phyloP scores from a whole-genome alignment of 2,797 vertebrate species.

The Xenopus petersii region DNA sequence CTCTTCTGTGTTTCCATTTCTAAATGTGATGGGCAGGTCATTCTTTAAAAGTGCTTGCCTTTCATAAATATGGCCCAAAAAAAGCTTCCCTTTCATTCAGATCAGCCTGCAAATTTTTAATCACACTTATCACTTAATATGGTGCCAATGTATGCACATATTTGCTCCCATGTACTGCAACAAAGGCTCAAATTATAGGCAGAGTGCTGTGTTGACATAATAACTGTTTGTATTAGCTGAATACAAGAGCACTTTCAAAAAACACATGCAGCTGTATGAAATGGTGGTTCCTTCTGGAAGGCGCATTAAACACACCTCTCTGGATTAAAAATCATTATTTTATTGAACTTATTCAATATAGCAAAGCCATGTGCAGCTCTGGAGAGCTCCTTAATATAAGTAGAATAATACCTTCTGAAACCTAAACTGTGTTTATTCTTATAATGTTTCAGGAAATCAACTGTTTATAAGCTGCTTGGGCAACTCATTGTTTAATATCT shows the following conservation, averaged over 20 bases:
- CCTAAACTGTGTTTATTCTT: conserved; percentile 16
- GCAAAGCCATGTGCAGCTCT: conserved; percentile 16
- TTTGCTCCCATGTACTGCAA: background rate
- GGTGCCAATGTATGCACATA: background rate
- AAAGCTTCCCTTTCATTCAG: background rate
- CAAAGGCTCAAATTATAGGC: conserved; percentile 10
- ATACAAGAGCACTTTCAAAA: conserved; percentile 13
- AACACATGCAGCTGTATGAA: conserved; percentile 8
- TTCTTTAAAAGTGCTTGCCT: background rate
- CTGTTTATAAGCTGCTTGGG: conserved; percentile 9
- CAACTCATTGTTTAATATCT: conserved; percentile 19
- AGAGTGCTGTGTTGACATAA: conserved; percentile 5
- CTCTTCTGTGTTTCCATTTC: background rate
- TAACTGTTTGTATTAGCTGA: conserved; percentile 14
- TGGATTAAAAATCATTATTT: conserved; percentile 44
- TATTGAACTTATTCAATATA: conserved; percentile 36
- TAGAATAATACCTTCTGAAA: conserved; percentile 28
- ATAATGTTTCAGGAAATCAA: conserved; percentile 17
- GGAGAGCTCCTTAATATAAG: conserved; percentile 37
- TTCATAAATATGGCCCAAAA: background rate
- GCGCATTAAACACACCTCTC: conserved; percentile 20
- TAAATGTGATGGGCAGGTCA: background rate
- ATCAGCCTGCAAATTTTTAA: background rate
- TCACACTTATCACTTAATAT: background rate
- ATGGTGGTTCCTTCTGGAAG: conserved; percentile 1